Percentiles rank a stretch among this genome's conserved stretches.
phyloP scores from a whole-genome alignment of 2,113 vertebrate species.

The Brachyhypopomus gauderio region DNA sequence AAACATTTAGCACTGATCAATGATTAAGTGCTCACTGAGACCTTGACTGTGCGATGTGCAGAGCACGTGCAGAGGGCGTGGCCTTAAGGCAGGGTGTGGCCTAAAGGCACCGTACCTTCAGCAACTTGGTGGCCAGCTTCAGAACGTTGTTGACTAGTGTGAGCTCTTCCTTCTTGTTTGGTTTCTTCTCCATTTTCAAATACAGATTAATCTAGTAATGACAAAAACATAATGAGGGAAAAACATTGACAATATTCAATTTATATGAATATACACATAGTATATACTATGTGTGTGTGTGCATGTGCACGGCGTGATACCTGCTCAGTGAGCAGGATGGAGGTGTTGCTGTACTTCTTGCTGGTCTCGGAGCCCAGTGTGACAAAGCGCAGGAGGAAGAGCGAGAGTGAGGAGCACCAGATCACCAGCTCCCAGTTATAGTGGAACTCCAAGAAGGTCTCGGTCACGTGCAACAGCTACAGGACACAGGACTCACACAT shows the following conservation, averaged over 20 bases:
- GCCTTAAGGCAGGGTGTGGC: too few relatives aligned
- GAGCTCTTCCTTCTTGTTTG: slow-evolving; percentile 98
- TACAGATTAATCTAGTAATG: slow-evolving; percentile 94
- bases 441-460: slow-evolving; percentile 94
- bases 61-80: too few relatives aligned
- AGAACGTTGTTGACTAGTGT: slow-evolving; percentile 98
- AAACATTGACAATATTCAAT: not conserved
- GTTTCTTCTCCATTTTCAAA: slow-evolving; percentile 99
- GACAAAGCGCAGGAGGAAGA: slow-evolving; percentile 95
- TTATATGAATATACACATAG: not conserved
- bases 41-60: too few relatives aligned
- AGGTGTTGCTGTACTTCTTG: slow-evolving; percentile 99
- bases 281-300: not conserved
- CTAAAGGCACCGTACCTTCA: slow-evolving; percentile 80
- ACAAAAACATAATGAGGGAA: slow-evolving; percentile 7
- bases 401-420: slow-evolving; percentile 94
- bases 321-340: slow-evolving; percentile 98
- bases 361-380: slow-evolving; percentile 98
- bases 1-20: not conserved
- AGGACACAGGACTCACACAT: not conserved
- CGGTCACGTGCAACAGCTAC: slow-evolving; percentile 91
- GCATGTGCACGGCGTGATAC: slow-evolving; percentile 63
- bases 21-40: too few relatives aligned
- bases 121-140: slow-evolving; percentile 94
- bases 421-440: slow-evolving; percentile 98